Percentiles rank a stretch among this genome's conserved stretches.
phyloP scores from a whole-genome alignment of 2,888 invertebrate genomes.

The Tineola bisselliella region DNA sequence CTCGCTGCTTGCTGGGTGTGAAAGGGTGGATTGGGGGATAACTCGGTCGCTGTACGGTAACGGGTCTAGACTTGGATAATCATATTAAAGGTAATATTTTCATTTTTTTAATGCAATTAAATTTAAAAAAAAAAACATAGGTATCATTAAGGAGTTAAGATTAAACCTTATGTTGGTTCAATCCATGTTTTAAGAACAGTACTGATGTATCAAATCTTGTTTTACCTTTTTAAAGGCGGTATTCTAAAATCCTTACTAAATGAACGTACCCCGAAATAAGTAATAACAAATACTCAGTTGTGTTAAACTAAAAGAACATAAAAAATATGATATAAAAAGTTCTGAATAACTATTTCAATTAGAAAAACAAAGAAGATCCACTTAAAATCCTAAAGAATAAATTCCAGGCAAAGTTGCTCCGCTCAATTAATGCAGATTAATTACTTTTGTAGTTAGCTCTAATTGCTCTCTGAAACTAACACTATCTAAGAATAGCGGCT shows the following conservation, averaged over 20 bases:
- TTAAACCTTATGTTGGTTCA: no score
- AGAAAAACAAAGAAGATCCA: not conserved
- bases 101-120: not conserved
- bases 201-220: no score
- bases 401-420: not conserved
- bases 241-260: no score
- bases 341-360: not conserved
- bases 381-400: not conserved
- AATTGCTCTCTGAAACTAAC: not conserved
- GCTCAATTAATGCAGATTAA: not conserved
- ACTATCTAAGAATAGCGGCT: not conserved
- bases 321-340: no score
- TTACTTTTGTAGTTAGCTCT: not conserved
- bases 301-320: no score
- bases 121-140: no score
- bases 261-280: no score
- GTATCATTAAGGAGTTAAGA: no score
- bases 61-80: not conserved
- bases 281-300: no score
- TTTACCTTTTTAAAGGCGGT: no score
- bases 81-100: not conserved
- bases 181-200: no score
- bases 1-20: not conserved
- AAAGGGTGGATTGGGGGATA: not conserved
- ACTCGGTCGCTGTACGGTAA: not conserved